Evolutionary conservation across 2,888 invertebrate species (phyloP).

Genomic region (Polyommatus iphigenia): DNA sequence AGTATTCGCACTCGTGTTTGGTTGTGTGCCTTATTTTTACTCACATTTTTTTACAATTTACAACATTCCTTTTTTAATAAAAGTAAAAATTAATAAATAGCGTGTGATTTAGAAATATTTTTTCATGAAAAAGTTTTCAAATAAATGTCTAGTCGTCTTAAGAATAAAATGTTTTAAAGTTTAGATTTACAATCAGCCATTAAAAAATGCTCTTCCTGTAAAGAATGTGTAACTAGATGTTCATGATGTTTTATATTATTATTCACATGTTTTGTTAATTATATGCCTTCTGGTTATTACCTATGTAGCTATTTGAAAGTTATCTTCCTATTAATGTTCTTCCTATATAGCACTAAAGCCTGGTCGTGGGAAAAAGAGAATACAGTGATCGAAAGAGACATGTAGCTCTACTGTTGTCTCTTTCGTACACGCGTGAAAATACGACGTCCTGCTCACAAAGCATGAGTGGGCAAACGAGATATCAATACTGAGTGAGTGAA

Average conservation of each 20-base stretch:
- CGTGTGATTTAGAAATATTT: constrained; percentile 29
- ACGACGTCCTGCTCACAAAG: neutral
- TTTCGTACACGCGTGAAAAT: too few relatives aligned
- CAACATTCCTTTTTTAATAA: constrained; percentile 30
- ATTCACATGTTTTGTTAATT: neutral
- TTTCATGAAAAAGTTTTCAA: constrained; percentile 30
- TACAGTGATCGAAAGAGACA: neutral
- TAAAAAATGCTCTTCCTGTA: neutral
- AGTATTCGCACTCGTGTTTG: neutral
- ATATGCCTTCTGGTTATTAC: neutral
- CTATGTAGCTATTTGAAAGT: neutral
- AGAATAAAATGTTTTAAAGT: neutral
- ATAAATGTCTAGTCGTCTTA: constrained; percentile 31
- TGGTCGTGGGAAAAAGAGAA: neutral
- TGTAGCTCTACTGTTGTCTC: too few relatives aligned
- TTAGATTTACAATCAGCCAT: neutral
- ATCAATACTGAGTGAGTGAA: neutral
- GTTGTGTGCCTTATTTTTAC: constrained; percentile 20
- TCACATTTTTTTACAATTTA: neutral
- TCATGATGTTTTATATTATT: neutral
- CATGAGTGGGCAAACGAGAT: neutral
- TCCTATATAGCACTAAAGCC: neutral
- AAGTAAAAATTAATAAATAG: constrained; percentile 1
- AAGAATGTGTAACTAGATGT: neutral
- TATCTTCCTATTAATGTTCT: neutral